Conservation (phyloP, 1,140 invertebrate genomes). For the Argopecten irradians region DNA sequence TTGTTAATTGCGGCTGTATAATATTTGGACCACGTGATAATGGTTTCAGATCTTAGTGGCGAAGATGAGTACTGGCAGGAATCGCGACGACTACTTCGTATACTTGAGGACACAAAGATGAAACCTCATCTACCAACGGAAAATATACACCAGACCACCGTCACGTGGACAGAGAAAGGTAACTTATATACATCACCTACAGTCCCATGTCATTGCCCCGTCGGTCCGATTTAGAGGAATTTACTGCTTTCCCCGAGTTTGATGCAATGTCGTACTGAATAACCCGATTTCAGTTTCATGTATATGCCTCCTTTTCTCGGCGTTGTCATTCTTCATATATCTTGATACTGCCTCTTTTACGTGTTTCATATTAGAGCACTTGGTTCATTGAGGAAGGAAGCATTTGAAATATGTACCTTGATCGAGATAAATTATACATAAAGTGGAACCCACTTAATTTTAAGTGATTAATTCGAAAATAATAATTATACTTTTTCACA, state of each 20-base stretch:
- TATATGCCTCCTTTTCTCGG: no score
- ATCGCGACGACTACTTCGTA: slow-evolving; percentile 44
- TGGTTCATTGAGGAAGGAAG: no score
- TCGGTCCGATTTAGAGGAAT: no score
- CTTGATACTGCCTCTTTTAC: no score
- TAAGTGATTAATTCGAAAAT: not conserved
- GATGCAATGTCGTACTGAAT: no score
- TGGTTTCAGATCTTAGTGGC: slow-evolving; percentile 48
- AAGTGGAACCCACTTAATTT: not conserved
- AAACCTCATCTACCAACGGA: slow-evolving; percentile 40
- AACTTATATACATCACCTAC: not conserved
- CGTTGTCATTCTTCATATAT: no score
- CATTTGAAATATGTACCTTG: not conserved
- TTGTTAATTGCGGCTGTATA: no score
- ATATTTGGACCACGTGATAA: not conserved
- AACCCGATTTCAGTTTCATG: no score
- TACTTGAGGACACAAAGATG: slow-evolving; percentile 56
- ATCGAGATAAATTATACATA: not conserved
- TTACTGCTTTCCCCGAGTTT: no score
- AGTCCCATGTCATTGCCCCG: no score
- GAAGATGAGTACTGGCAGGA: slow-evolving; percentile 49
- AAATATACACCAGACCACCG: slow-evolving; percentile 49
- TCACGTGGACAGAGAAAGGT: slow-evolving; percentile 55
- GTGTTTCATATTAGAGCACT: no score
- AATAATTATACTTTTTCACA: no score